Percentiles rank a stretch among this genome's conserved stretches.
Conservation (phyloP, 2,113 vertebrate genomes). For the Clinocottus analis region DNA sequence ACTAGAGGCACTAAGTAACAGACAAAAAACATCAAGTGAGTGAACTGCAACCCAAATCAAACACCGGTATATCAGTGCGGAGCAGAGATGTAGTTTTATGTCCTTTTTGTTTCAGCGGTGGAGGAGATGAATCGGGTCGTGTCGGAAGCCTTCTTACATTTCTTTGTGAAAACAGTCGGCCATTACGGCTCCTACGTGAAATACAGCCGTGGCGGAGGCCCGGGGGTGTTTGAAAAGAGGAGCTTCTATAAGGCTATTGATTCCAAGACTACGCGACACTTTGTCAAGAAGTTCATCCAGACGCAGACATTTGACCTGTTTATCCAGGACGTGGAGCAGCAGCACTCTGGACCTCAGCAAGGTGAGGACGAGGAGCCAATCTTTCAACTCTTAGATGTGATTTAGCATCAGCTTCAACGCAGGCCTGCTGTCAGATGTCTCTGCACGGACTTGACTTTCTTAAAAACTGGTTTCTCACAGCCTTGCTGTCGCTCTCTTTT, state of each 20-base stretch:
- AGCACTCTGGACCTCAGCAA: conserved; percentile 85
- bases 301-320: conserved; percentile 97
- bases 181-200: conserved; percentile 88
- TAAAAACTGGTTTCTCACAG: background rate
- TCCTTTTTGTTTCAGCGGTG: conserved; percentile 72
- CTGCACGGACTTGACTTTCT: background rate
- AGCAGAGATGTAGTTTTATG: background rate
- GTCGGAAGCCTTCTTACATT: conserved; percentile 90
- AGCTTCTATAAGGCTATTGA: conserved; percentile 88
- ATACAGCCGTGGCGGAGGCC: conserved; percentile 39
- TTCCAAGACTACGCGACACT: conserved; percentile 86
- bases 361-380: conserved; percentile 75
- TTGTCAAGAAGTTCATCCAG: conserved; percentile 92
- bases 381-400: background rate
- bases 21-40: conserved; percentile 74
- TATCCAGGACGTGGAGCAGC: conserved; percentile 92
- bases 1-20: conserved; percentile 70
- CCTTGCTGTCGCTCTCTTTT: background rate
- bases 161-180: conserved; percentile 90
- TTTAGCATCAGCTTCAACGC: background rate
- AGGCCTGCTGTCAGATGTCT: background rate
- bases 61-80: background rate
- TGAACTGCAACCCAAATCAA: background rate
- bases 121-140: conserved; percentile 91
- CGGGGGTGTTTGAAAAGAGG: conserved; percentile 85